Base-by-base conservation (phyloP, 1,140 invertebrate species). In the Drosophila rufa region DNA sequence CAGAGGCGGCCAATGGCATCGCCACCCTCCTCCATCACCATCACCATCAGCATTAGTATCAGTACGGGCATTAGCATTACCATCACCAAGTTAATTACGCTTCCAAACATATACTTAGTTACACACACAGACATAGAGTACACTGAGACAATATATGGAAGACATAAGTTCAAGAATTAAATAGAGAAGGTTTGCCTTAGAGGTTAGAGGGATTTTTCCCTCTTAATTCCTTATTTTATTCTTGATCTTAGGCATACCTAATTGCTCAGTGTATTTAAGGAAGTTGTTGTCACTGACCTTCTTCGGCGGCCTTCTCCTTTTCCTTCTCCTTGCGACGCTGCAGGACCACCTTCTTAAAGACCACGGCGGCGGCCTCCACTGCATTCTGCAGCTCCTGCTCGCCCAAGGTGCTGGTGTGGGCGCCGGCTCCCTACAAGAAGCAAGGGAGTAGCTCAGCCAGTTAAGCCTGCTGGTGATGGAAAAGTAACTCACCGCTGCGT, bases 371-470 rank as follows among this genome's bases (percentile, higher is more conserved):
- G 56, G 94, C 93, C 82, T 93, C 92, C 73, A 93, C 92, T 75
- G 92, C 93, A 92, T 92, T 93, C 80, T 93, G 93, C 78, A 94
- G 94, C 93, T 94, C 94, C 91, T 92, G 94, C 93, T 94, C 94
- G 83, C 94, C 94, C 93, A 95, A 93, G 87, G 93, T 94, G 62
- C 90, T 93, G 45, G 85, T 91, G 53, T 92, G 91, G 33, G 65
- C 17, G 38, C 43, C 53, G 48, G 69, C 67, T 14, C 46, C 56
- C 80, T 75, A 15, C 22, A n/a, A 50, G 33, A 33, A n/a, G 14
- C 15, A 17, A 14, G 14, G 27, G 17, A 17, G 30, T 27, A 43
- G 62, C 46, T 42, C 71, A 17, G 19, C 7, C 12, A 62, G 17
- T 51, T 64, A 73, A 79, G 66, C 67, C 58, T 53, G 70, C 55